Conservation (phyloP, 2,797 vertebrate genomes). For the Sebastes hubbsi region DNA sequence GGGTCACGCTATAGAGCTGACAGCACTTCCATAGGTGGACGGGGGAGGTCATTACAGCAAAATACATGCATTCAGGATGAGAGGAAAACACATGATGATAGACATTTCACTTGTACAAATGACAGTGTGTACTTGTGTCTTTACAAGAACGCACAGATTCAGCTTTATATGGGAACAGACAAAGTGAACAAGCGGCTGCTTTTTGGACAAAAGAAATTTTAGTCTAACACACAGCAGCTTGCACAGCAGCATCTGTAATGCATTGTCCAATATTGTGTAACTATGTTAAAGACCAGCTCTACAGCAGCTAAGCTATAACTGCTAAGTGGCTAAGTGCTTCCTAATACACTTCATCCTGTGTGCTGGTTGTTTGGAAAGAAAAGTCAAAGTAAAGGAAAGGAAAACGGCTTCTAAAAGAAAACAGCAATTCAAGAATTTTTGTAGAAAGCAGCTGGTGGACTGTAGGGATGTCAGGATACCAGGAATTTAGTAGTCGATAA, state of each 20-base stretch:
- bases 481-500: not conserved
- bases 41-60: slow-evolving; percentile 23
- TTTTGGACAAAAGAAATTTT: slow-evolving; percentile 24
- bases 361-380: slow-evolving; percentile 29
- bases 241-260: slow-evolving; percentile 35
- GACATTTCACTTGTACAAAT: not conserved
- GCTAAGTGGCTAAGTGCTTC: slow-evolving; percentile 73
- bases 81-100: slow-evolving; percentile 7
- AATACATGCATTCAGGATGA: slow-evolving; percentile 30
- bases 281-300: slow-evolving; percentile 55
- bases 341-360: slow-evolving; percentile 54
- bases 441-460: slow-evolving; percentile 3
- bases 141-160: not conserved
- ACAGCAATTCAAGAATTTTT: not conserved
- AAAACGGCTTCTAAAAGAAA: slow-evolving; percentile 20
- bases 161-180: not conserved
- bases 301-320: slow-evolving; percentile 52
- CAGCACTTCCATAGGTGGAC: slow-evolving; percentile 39
- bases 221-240: slow-evolving; percentile 8
- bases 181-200: not conserved
- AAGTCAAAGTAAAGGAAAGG: slow-evolving; percentile 31
- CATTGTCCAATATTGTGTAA: slow-evolving; percentile 54
- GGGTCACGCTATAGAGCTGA: slow-evolving; percentile 25
- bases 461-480: not conserved
- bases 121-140: not conserved